phyloP scores from a whole-genome alignment of 2,113 vertebrate genomes.

The Micronycteris hirsuta region DNA sequence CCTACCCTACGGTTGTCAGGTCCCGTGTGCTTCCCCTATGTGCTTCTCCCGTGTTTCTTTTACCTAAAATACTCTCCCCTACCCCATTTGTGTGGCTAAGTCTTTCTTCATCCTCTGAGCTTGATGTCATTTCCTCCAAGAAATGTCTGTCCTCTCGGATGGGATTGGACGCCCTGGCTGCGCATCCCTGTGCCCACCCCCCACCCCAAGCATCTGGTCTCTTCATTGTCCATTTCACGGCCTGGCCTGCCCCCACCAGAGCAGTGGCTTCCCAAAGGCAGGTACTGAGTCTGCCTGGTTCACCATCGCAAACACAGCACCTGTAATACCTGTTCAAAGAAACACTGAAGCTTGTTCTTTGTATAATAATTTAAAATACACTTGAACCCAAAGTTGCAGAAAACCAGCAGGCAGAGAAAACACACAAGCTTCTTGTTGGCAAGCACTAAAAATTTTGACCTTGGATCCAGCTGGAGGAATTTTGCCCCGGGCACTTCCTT shows the following conservation, averaged over 20 bases:
- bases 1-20: neutral
- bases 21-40: neutral
- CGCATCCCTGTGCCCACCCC: neutral
- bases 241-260: neutral
- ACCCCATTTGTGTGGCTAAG: too few relatives aligned
- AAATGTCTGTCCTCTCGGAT: neutral
- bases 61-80: neutral
- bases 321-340: neutral
- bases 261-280: neutral
- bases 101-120: neutral
- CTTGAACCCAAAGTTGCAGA: neutral
- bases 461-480: neutral
- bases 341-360: neutral
- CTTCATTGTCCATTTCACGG: neutral
- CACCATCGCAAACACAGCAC: neutral
- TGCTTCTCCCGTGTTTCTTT: neutral
- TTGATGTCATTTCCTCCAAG: neutral
- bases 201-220: too few relatives aligned
- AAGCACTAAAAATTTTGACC: neutral
- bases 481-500: neutral
- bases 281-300: neutral
- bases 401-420: neutral
- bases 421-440: neutral
- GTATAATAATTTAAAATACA: neutral
- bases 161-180: neutral